phyloP scores from a whole-genome alignment of 2,113 vertebrate species.

The Zosterops borbonicus region DNA sequence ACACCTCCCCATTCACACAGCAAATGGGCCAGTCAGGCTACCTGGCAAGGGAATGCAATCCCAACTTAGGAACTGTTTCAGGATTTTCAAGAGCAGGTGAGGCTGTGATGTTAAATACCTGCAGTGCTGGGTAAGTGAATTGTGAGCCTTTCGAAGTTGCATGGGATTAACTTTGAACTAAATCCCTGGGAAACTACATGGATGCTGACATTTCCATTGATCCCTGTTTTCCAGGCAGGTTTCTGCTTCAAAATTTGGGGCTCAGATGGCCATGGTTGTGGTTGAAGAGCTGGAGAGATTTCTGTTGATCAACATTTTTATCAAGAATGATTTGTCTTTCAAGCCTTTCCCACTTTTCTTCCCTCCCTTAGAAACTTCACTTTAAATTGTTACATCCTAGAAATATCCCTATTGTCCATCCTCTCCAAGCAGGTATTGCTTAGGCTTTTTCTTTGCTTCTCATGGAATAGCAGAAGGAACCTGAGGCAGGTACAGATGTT shows the following conservation, averaged over 20 bases:
- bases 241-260: not conserved
- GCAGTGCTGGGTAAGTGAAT: not conserved
- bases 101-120: not conserved
- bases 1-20: not conserved
- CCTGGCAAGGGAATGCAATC: not conserved
- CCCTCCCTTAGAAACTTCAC: not conserved
- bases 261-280: not conserved
- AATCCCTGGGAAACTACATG: not conserved
- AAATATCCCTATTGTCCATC: accelerated
- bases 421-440: not conserved
- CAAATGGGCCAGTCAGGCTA: not conserved
- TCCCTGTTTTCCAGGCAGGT: not conserved
- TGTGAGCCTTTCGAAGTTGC: not conserved
- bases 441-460: not conserved
- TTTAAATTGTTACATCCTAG: not conserved
- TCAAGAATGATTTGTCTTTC: not conserved
- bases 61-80: not conserved
- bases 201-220: not conserved
- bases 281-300: not conserved
- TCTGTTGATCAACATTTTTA: not conserved
- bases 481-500: not conserved
- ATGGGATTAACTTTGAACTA: not conserved
- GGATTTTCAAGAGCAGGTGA: not conserved
- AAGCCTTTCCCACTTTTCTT: not conserved
- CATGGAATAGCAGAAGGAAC: not conserved